Base-by-base conservation (phyloP, 2,888 invertebrate species). In the Petrolisthes cinctipes region DNA sequence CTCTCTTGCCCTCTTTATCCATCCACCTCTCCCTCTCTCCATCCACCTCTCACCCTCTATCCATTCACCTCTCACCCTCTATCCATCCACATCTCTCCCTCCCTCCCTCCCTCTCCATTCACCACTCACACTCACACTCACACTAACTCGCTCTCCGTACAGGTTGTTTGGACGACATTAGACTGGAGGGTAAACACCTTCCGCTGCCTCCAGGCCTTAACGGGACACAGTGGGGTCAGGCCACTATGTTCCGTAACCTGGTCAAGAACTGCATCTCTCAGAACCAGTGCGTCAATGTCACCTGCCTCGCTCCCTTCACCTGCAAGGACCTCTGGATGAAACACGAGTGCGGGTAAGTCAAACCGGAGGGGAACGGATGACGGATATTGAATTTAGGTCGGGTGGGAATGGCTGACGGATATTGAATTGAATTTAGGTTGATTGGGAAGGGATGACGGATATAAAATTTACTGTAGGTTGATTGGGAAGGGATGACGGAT, bases 281-380 rank as follows among this genome's bases (percentile, higher is more conserved):
- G 92, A 97, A 98, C 92, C 98, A 98, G 2, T 99, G 98, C 92
- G 96, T 97, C 91, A 97, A 97, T 93, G 97, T 98, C 71, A 97
- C 97, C 92, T 99, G 98, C 92, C 96, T 97, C 0, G 97, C 97
- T 92, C 97, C 97, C 14, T 97, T 98, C 93, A 97, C 97, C 92
- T 99, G 98, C 93, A 96, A 97, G 91, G 98, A 98, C 93, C 95
- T 99, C 17, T 99, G 99, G 99, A 99, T 99, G 93, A 97, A 97
- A 93, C 97, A 98, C 92, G 98, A 98, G 93, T 99, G 99, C 97
- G 97, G 98, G 97, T 99, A 94, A 96, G 97, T 96, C 11, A 11
- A 61, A 3, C 9, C 9, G 61, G n/a, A n/a, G n/a, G n/a, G n/a
- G n/a, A n/a, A 61, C 9, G 17, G 61, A 61, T 61, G 9, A 11